Evolutionary conservation across 2,888 invertebrate genomes (phyloP).

Genomic region (Halictus ligatus): DNA sequence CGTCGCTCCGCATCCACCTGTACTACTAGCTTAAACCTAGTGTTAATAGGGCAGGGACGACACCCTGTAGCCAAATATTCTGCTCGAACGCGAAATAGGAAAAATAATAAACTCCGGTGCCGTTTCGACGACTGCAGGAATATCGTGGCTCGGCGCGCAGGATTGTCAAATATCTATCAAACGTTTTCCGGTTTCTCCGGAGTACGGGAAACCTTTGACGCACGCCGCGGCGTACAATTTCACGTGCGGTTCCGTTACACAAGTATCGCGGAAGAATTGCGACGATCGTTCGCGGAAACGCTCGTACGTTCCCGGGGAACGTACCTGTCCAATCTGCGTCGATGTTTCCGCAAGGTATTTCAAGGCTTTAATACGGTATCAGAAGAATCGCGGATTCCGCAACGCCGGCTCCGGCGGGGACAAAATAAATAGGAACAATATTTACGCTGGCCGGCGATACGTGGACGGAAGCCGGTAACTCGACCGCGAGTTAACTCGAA

Average conservation of each 20-base stretch:
- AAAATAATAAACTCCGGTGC: neutral
- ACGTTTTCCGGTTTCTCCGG: neutral
- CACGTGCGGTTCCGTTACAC: neutral
- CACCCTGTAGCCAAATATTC: too few species aligned
- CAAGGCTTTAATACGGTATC: constrained; percentile 31
- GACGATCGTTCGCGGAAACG: neutral
- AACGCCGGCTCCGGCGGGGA: neutral
- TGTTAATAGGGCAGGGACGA: too few species aligned
- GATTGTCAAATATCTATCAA: neutral
- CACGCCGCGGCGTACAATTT: neutral
- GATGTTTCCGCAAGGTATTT: constrained; percentile 36
- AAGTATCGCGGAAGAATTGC: neutral
- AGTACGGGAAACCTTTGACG: neutral
- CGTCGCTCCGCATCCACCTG: too few species aligned
- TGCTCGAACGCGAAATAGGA: too few species aligned
- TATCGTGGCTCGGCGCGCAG: neutral
- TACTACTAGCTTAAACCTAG: too few species aligned
- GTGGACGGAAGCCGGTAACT: constrained; percentile 14
- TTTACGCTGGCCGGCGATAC: constrained; percentile 39
- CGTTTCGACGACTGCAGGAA: neutral
- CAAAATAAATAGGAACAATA: constrained; percentile 48
- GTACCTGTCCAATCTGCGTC: neutral
- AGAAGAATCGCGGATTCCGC: constrained; percentile 6
- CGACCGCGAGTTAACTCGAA: constrained; percentile 43
- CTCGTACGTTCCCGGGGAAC: neutral